phyloP scores from a whole-genome alignment of 2,113 vertebrate species.

The Brevimyrus niger region DNA sequence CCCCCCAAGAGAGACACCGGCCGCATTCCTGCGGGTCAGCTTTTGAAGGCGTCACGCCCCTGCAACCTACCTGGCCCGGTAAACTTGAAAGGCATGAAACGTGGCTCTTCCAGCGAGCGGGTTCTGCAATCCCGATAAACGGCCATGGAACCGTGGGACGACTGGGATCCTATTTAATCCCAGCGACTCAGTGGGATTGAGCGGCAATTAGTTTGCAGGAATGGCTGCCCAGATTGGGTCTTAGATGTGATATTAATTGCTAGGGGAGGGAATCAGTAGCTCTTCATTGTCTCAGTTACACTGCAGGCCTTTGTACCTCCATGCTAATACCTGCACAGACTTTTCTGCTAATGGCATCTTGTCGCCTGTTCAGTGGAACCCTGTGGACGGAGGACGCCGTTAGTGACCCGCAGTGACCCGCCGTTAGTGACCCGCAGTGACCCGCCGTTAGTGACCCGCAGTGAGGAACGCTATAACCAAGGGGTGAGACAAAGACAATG shows the following conservation, averaged over 20 bases:
- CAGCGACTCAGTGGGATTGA: not conserved
- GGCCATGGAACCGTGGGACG: not conserved
- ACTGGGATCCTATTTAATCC: conserved; percentile 9
- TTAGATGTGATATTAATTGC: conserved; percentile 7
- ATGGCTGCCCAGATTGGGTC: conserved; percentile 6
- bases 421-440: not conserved
- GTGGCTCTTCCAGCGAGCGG: too few species aligned
- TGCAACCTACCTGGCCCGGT: not conserved
- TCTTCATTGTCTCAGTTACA: not conserved
- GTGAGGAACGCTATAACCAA: not conserved
- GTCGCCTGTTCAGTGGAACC: not conserved
- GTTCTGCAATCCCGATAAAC: not conserved
- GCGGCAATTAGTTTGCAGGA: conserved; percentile 1
- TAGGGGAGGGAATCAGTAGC: not conserved
- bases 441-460: not conserved
- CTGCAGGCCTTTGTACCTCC: not conserved
- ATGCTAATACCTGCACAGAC: not conserved
- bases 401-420: not conserved
- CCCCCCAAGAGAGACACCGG: not conserved
- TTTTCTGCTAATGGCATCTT: not conserved
- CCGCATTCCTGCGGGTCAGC: not conserved
- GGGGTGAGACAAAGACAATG: not conserved
- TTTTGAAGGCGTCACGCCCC: not conserved
- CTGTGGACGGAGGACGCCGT: not conserved
- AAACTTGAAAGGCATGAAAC: not conserved